These are phyloP conservation scores for Epinephelus coioides DNA, from an alignment of 2,797 vertebrate species.

Conservation along the genomic window DNA sequence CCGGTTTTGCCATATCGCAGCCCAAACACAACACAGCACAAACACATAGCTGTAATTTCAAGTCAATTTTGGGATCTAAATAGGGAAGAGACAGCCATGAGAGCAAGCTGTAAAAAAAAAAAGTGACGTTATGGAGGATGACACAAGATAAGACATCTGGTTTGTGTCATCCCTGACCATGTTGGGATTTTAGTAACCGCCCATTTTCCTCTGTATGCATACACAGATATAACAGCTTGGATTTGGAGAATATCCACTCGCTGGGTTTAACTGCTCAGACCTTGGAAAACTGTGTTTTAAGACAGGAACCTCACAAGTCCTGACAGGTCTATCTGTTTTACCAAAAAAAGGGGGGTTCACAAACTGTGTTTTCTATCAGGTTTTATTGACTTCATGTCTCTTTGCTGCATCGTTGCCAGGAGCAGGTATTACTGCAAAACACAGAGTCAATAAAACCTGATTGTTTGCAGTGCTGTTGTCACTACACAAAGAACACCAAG, in stretches of 20 bases:
- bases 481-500: too few relatives aligned
- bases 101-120: constrained; percentile 26
- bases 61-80: constrained; percentile 45
- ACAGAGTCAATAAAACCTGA: constrained; percentile 28
- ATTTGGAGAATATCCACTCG: constrained; percentile 7
- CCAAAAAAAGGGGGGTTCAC: background rate
- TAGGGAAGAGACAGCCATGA: constrained; percentile 12
- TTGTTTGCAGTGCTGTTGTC: background rate
- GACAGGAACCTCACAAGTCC: background rate
- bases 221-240: background rate
- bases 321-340: constrained; percentile 36
- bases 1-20: constrained; percentile 23
- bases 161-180: constrained; percentile 36
- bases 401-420: constrained; percentile 2
- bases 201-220: background rate
- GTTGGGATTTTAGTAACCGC: constrained; percentile 5
- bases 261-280: constrained; percentile 1
- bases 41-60: constrained; percentile 27
- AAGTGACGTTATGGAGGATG: constrained; percentile 2
- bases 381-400: constrained; percentile 25
- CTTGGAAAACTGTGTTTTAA: background rate
- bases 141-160: constrained; percentile 50
- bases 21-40: constrained; percentile 40
- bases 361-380: constrained; percentile 1
- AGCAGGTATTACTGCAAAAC: constrained; percentile 4